Evolutionary conservation across 1,140 invertebrate species (phyloP), one percentile per base, ranked within the genome.

Genomic region (Leptoteleia sp.): DNA sequence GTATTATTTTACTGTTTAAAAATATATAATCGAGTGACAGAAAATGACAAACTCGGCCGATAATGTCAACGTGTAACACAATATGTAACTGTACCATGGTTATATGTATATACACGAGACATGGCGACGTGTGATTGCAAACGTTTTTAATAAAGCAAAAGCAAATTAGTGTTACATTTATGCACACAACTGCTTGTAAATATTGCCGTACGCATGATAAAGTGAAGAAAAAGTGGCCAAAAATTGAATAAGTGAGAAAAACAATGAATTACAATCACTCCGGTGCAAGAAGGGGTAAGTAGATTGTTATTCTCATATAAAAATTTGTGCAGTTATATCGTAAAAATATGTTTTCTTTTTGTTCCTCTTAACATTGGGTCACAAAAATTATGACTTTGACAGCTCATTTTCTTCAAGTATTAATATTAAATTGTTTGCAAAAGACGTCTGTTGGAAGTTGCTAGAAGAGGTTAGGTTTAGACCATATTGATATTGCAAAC

Each of bases 191-290:
- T 47, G 45, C 12, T 61, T 54, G 59, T 70, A 78, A 73, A 61
- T 64, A 76, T 61, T 54, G 37, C 25, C 13, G 16, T 15, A 42
- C 33, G 57, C 6, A 72, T 45, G 54, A 40, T 15, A 37, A 37
- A 70, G 31, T 73, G 43, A 67, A 42, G 13, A 6, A 50, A 52
- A 62, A 43, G 61, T 42, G 29, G 13, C 29, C 15, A 38, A 48
- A 40, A 62, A 25, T 55, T 3, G n/a, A 55, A 16, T 50, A 45
- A 38, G 1, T 27, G 15, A 25, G 0, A 11, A 43, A 17, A 59
- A 87, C 54, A 42, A 89, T 89, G 89, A 88, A 87, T 84, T 89
- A 88, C 47, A 90, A 86, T 83, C 83, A 88, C 11, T 83, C 87
- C 8, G 82, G 80, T 64, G 80, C 84, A 4, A 82, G 87, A 3